phyloP scores from a whole-genome alignment of 2,797 vertebrate genomes.

The Brotula barbata region DNA sequence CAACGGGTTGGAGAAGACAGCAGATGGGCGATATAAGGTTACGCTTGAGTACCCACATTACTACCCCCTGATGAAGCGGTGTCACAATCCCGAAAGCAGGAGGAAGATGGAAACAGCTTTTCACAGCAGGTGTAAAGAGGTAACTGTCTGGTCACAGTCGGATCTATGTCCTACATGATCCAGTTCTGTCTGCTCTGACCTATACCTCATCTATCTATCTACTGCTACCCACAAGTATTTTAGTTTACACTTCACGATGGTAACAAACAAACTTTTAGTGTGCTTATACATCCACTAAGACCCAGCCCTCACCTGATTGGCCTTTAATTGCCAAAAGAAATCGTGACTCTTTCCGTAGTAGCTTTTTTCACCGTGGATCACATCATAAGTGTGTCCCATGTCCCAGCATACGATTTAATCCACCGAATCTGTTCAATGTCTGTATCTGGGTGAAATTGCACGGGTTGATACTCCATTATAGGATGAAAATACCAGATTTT shows the following conservation, averaged over 20 bases:
- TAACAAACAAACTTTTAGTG: too few species aligned
- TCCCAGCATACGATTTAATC: too few species aligned
- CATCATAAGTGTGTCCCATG: too few species aligned
- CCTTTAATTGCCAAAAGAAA: too few species aligned
- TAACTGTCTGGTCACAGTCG: constrained; percentile 68
- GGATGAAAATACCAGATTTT: too few species aligned
- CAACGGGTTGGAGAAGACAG: constrained; percentile 83
- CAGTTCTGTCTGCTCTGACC: not conserved
- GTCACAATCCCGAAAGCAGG: constrained; percentile 88
- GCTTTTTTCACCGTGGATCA: too few species aligned
- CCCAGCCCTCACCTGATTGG: too few species aligned
- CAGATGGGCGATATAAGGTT: constrained; percentile 81
- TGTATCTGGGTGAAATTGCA: too few species aligned
- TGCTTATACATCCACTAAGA: too few species aligned
- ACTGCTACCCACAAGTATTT: not conserved
- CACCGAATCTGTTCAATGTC: too few species aligned
- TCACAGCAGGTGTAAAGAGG: constrained; percentile 93
- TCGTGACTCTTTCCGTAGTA: too few species aligned
- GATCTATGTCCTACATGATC: not conserved
- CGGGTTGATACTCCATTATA: too few species aligned
- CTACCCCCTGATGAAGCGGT: constrained; percentile 93
- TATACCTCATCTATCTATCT: not conserved
- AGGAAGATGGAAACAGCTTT: constrained; percentile 91
- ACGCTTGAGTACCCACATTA: constrained; percentile 94
- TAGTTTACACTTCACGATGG: not conserved